Conservation (phyloP, 2,113 vertebrate genomes). For the Odobenus rosmarus region DNA sequence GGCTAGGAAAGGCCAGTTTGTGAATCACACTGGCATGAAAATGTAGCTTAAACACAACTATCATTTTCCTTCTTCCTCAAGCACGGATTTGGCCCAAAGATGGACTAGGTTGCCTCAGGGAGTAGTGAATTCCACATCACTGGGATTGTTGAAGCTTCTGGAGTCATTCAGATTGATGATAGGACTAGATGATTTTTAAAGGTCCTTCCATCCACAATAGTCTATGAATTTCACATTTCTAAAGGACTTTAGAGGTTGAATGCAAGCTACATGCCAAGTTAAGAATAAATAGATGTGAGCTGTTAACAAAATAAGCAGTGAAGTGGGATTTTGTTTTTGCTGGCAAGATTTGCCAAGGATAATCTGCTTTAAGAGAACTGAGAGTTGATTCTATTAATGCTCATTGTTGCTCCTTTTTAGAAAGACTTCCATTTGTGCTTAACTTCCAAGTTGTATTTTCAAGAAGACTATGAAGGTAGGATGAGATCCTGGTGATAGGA, state of each 20-base stretch:
- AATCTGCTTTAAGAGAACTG: background rate
- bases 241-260: slow-evolving; percentile 43
- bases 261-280: background rate
- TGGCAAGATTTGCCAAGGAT: slow-evolving; percentile 23
- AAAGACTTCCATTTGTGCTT: slow-evolving; percentile 1
- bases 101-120: background rate
- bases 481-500: background rate
- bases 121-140: slow-evolving; percentile 15
- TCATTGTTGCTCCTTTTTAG: background rate
- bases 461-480: background rate
- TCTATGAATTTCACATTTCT: slow-evolving; percentile 41
- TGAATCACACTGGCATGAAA: background rate
- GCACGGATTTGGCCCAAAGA: background rate
- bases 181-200: slow-evolving; percentile 49
- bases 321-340: slow-evolving; percentile 54
- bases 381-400: background rate
- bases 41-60: background rate
- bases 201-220: background rate
- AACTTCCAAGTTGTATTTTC: slow-evolving; percentile 15
- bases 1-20: background rate
- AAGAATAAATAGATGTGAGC: slow-evolving; percentile 61
- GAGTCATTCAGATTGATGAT: slow-evolving; percentile 7
- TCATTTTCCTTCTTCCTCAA: slow-evolving; percentile 16
- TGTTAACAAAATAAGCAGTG: slow-evolving; percentile 46
- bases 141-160: slow-evolving; percentile 9